Evolutionary conservation across 2,888 invertebrate genomes (phyloP).

Genomic region (Lomographa bimaculata): DNA sequence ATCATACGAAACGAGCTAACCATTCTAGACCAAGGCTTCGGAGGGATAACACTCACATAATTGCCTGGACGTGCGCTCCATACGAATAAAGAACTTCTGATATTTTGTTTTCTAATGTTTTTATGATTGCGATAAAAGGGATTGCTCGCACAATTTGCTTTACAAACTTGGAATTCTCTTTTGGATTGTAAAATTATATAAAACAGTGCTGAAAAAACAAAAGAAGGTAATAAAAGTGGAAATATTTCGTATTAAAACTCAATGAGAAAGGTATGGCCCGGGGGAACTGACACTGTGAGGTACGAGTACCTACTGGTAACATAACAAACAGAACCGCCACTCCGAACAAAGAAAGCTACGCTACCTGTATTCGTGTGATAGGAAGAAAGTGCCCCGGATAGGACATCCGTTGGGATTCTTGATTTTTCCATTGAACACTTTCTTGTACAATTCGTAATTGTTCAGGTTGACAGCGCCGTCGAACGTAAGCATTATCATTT

Average conservation of each 20-base stretch:
- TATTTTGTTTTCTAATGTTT: slow-evolving; percentile 39
- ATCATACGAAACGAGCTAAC: slow-evolving; percentile 20
- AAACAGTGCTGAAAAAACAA: slow-evolving; percentile 21
- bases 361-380: slow-evolving; percentile 93
- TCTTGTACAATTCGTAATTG: slow-evolving; percentile 94
- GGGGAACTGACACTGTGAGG: slow-evolving; percentile 22
- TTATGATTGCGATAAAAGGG: slow-evolving; percentile 37
- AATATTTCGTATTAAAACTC: slow-evolving; percentile 33
- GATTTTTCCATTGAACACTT: slow-evolving; percentile 91
- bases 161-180: slow-evolving; percentile 27
- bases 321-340: slow-evolving; percentile 21
- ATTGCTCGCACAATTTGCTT: slow-evolving; percentile 32
- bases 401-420: slow-evolving; percentile 95
- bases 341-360: slow-evolving; percentile 30
- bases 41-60: slow-evolving; percentile 36
- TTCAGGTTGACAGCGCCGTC: slow-evolving; percentile 97
- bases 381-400: slow-evolving; percentile 95
- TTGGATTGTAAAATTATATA: slow-evolving; percentile 21
- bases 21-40: slow-evolving; percentile 29
- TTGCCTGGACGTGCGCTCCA: slow-evolving; percentile 33
- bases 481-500: slow-evolving; percentile 96
- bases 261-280: slow-evolving; percentile 31
- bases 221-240: slow-evolving; percentile 27
- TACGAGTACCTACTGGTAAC: slow-evolving; percentile 7
- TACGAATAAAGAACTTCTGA: slow-evolving; percentile 34